Base-by-base conservation (phyloP, 2,888 invertebrate species). In the Bombylius discolor region DNA sequence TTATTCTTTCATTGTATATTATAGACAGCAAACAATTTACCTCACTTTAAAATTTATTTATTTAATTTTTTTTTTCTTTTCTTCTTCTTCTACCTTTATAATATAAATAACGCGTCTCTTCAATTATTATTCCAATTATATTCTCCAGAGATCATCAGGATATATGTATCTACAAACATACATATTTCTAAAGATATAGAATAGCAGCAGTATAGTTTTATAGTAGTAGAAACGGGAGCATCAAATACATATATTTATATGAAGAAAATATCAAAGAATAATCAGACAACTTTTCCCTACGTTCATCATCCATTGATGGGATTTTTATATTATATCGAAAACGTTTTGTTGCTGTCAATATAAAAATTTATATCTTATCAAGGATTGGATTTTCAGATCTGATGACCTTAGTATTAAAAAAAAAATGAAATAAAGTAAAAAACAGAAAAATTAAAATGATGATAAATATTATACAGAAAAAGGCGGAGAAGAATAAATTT, bases 111-210 rank as follows among this genome's bases (percentile, higher is more conserved):
- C 56, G 56, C 58, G 56, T 58, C 56, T 58, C 55, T 51, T 56
- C 60, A 60, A 60, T 60, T 60, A 60, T 58, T 58, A 60, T 58
- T 60, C 58, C 60, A 60, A 60, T 60, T 60, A 60, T 60, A 60
- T 58, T 48, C 52, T 47, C n/a, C 33, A 23, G 49, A 42, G 4
- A 11, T 23, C 23, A 23, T 23, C 23, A 23, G 23, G 23, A 23
- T 23, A 23, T 23, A 23, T 23, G 23, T 23, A 23, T 23, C 23
- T 23, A 5, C 12, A 42, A 4, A 42, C 4, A 42, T 42, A 42
- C 11, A 42, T 42, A 4, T 11, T 1, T 42, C 4, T 4, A 11
- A 42, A 11, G 39, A 42, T 11, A 9, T 7, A 42, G 39, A 42
- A 36, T 7, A 42, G 2, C 39, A 42, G 36, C 36, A 8, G 36